Conservation (phyloP, 2,888 invertebrate genomes). For the Pseudanteris insignis region DNA sequence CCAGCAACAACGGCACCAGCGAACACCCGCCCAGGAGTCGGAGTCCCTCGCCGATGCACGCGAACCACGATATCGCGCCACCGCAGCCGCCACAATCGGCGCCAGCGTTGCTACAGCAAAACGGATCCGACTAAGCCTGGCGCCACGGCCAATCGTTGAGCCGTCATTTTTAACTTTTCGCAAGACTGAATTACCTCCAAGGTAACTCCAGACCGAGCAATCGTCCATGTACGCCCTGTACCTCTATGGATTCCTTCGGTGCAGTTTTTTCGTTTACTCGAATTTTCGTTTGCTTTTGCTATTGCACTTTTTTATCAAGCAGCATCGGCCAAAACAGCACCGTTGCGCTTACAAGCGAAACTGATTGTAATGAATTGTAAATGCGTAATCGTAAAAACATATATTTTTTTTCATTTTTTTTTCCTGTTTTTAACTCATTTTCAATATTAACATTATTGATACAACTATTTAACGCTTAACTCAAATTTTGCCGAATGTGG, state of each 20-base stretch:
- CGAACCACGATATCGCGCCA: conserved; percentile 58
- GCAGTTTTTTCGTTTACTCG: conserved; percentile 13
- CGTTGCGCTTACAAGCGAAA: conserved; percentile 6
- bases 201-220: conserved; percentile 48
- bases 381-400: too few relatives aligned
- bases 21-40: conserved; percentile 38
- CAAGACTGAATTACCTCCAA: conserved; percentile 54
- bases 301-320: too few relatives aligned
- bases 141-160: neutral
- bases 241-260: conserved; percentile 13
- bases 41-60: conserved; percentile 55
- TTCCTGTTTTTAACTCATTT: too few relatives aligned
- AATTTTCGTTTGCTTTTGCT: conserved; percentile 1
- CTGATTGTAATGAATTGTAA: conserved; percentile 7
- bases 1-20: conserved; percentile 60
- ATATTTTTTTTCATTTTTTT: too few relatives aligned
- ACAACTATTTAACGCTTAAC: conserved; percentile 19
- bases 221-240: conserved; percentile 43
- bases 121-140: conserved; percentile 77
- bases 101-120: conserved; percentile 78
- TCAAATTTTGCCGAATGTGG: conserved; percentile 26
- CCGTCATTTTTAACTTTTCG: conserved; percentile 25
- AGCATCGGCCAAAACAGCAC: conserved; percentile 2
- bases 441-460: conserved; percentile 6
- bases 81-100: conserved; percentile 72